Conservation (phyloP, 2,888 invertebrate genomes). For the Torymus auratus region DNA sequence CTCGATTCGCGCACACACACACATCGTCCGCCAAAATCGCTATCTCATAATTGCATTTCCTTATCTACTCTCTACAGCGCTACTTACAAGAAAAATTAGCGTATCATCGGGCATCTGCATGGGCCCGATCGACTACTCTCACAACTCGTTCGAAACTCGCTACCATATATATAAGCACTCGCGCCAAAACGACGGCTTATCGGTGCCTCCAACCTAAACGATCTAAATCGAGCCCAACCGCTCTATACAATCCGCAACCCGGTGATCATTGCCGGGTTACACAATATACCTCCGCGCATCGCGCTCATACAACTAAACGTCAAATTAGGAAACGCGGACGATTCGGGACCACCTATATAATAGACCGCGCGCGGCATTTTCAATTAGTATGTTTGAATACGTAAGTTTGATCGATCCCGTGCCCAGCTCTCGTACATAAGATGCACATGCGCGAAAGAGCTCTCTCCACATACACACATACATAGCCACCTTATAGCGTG, state of each 20-base stretch:
- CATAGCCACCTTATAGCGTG: constrained; percentile 14
- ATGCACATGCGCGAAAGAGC: neutral
- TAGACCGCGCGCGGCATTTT: constrained; percentile 33
- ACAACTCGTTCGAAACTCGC: constrained; percentile 15
- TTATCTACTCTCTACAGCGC: constrained; percentile 12
- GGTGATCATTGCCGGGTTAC: too few species aligned
- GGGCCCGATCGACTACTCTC: neutral
- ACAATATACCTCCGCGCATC: neutral
- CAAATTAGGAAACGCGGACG: neutral
- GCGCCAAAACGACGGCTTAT: neutral
- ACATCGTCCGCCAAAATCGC: constrained; percentile 1
- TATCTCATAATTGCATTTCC: constrained; percentile 50
- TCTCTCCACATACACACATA: neutral
- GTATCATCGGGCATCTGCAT: constrained; percentile 50
- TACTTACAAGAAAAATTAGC: constrained; percentile 48
- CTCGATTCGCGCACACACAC: too few species aligned
- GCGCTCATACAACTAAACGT: neutral
- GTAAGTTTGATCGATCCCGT: constrained; percentile 56
- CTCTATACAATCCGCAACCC: too few species aligned
- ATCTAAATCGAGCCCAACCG: constrained; percentile 35
- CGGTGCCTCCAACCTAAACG: neutral
- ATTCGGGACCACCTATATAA: neutral
- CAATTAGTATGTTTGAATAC: constrained; percentile 44
- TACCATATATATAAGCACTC: neutral
- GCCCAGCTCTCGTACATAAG: neutral